These are phyloP conservation scores for Panurus biarmicus DNA, from an alignment of 2,113 vertebrate genomes.

Conservation along the genomic window DNA sequence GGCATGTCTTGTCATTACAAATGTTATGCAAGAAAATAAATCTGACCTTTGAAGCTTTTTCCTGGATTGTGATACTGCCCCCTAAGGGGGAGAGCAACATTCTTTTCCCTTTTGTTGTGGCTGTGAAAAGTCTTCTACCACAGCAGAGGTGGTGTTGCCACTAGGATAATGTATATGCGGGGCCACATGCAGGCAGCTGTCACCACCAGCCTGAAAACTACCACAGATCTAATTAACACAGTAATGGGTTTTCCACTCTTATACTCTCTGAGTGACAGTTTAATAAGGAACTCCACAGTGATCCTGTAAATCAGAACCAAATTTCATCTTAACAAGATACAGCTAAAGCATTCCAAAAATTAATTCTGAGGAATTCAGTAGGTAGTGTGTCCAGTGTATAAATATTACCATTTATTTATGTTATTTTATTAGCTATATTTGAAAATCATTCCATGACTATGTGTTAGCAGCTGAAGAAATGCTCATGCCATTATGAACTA, in stretches of 20 bases:
- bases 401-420: background rate
- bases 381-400: background rate
- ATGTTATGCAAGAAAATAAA: background rate
- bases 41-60: background rate
- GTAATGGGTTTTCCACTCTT: conserved; percentile 45
- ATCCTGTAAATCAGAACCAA: conserved; percentile 45
- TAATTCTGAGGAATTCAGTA: background rate
- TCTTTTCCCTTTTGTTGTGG: background rate
- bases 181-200: background rate
- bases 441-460: background rate
- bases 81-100: background rate
- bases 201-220: background rate
- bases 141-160: background rate
- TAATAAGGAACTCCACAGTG: conserved; percentile 49
- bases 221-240: conserved; percentile 50
- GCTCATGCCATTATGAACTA: background rate
- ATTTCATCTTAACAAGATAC: background rate
- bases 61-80: background rate
- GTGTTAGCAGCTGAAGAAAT: conserved; percentile 5
- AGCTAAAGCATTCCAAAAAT: background rate
- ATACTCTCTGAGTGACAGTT: conserved; percentile 27
- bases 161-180: background rate
- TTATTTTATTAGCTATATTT: background rate
- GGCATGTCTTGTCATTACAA: background rate
- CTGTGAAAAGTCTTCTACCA: background rate